phyloP scores from a whole-genome alignment of 2,888 invertebrate species.

The Stomorhina lunata region DNA sequence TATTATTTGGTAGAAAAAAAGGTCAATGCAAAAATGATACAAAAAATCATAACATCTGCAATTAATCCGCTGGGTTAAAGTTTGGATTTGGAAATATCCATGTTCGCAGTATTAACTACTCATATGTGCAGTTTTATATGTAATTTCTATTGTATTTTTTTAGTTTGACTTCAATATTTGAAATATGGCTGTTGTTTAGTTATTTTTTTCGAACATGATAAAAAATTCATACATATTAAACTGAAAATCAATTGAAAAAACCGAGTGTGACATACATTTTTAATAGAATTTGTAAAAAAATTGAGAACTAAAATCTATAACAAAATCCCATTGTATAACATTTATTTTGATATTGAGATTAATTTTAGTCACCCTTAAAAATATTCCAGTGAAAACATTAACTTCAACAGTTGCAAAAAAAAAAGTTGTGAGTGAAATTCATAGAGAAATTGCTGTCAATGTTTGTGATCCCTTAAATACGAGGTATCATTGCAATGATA shows the following conservation, averaged over 20 bases:
- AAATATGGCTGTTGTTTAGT: slow-evolving; percentile 6
- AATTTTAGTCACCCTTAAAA: slow-evolving; percentile 68
- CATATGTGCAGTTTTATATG: neutral
- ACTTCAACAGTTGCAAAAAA: slow-evolving; percentile 69
- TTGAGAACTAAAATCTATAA: slow-evolving; percentile 40
- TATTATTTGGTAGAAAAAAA: slow-evolving; percentile 4
- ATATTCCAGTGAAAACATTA: slow-evolving; percentile 70
- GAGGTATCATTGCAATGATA: slow-evolving; percentile 29
- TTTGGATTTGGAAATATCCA: neutral
- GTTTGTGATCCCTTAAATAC: slow-evolving; percentile 39
- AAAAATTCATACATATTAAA: slow-evolving; percentile 50
- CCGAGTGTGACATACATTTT: slow-evolving; percentile 27
- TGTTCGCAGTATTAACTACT: slow-evolving; percentile 49
- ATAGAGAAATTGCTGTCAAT: neutral
- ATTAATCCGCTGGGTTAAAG: slow-evolving; percentile 71
- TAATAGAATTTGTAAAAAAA: slow-evolving; percentile 32
- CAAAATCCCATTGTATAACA: slow-evolving; percentile 20
- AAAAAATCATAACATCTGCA: slow-evolving; percentile 76
- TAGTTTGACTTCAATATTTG: neutral
- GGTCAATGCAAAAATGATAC: slow-evolving; percentile 7
- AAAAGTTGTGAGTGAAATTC: neutral
- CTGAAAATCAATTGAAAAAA: slow-evolving; percentile 50
- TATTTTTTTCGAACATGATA: neutral
- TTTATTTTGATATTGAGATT: slow-evolving; percentile 52
- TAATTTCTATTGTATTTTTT: neutral